Percentiles rank a stretch among this genome's conserved stretches.
These are phyloP conservation scores for Nesometra sesokonis DNA, from an alignment of 35 echinoderm and acorn worm species.

Conservation along the genomic window DNA sequence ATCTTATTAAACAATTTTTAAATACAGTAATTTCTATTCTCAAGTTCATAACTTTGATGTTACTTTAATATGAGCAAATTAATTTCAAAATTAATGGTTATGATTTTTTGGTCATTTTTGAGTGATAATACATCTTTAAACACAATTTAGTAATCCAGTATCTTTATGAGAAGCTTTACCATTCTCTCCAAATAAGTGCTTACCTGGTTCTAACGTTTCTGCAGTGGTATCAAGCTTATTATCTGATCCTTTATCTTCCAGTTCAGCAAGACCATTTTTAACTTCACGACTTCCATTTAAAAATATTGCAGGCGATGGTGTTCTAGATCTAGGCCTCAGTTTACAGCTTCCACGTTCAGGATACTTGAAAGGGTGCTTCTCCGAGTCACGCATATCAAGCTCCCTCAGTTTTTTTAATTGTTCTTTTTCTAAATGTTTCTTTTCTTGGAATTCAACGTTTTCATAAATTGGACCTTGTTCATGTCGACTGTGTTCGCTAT, in stretches of 20 bases:
- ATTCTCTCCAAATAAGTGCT: neutral
- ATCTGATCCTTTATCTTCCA: neutral
- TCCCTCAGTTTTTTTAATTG: slow-evolving; percentile 56
- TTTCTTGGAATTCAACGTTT: slow-evolving; percentile 74
- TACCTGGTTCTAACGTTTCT: neutral
- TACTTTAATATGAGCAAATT: no score
- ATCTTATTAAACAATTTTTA: no score
- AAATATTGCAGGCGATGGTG: neutral
- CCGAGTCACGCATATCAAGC: slow-evolving; percentile 51
- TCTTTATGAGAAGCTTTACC: no score
- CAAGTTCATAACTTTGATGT: no score
- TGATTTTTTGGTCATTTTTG: no score
- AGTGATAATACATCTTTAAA: no score
- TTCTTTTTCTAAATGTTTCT: slow-evolving; percentile 72
- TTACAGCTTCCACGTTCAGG: neutral
- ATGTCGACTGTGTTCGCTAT: neutral
- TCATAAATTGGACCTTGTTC: slow-evolving; percentile 60
- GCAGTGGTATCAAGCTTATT: neutral
- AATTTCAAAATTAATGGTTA: no score
- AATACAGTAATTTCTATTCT: no score
- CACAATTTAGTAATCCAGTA: no score
- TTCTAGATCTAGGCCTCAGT: neutral
- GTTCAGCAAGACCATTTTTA: neutral
- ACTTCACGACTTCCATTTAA: neutral
- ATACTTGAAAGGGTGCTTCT: neutral